Conservation (phyloP, 1,140 invertebrate species). For the Drosophila sturtevanti region DNA sequence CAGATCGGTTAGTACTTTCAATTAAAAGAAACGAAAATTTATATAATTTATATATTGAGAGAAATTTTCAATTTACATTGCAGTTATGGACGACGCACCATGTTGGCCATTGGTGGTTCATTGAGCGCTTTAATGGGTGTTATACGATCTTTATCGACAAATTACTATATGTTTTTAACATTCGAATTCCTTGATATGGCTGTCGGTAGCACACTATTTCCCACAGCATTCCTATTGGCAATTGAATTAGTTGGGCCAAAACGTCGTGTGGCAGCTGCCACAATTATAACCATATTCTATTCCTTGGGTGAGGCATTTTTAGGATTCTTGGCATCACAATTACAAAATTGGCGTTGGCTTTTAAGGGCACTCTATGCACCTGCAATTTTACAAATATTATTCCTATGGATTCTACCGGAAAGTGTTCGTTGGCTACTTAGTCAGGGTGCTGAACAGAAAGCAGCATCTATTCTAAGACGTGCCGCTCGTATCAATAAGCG, state of each 20-base stretch:
- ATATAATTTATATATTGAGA: too few species aligned
- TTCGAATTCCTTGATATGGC: slow-evolving; percentile 87
- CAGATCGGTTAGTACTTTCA: slow-evolving; percentile 85
- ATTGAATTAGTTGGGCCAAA: slow-evolving; percentile 90
- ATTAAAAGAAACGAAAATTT: too few species aligned
- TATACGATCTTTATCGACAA: slow-evolving; percentile 86
- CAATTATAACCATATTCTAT: slow-evolving; percentile 88
- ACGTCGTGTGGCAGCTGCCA: slow-evolving; percentile 89
- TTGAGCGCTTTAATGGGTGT: slow-evolving; percentile 86
- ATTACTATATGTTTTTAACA: slow-evolving; percentile 85
- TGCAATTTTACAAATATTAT: slow-evolving; percentile 86
- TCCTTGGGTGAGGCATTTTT: slow-evolving; percentile 88
- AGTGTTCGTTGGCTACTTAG: slow-evolving; percentile 90
- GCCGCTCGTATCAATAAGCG: slow-evolving; percentile 88
- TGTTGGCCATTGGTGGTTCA: slow-evolving; percentile 85
- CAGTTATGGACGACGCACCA: slow-evolving; percentile 86
- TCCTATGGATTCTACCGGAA: slow-evolving; percentile 86
- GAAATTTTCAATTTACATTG: too few species aligned
- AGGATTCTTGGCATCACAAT: slow-evolving; percentile 86
- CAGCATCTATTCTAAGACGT: slow-evolving; percentile 84
- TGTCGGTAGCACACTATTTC: slow-evolving; percentile 86
- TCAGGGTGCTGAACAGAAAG: slow-evolving; percentile 86
- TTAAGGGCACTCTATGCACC: slow-evolving; percentile 87
- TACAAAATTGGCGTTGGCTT: slow-evolving; percentile 88
- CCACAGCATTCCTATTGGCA: slow-evolving; percentile 86